phyloP scores from a whole-genome alignment of 2,888 invertebrate genomes.

The Abrostola triplasia region DNA sequence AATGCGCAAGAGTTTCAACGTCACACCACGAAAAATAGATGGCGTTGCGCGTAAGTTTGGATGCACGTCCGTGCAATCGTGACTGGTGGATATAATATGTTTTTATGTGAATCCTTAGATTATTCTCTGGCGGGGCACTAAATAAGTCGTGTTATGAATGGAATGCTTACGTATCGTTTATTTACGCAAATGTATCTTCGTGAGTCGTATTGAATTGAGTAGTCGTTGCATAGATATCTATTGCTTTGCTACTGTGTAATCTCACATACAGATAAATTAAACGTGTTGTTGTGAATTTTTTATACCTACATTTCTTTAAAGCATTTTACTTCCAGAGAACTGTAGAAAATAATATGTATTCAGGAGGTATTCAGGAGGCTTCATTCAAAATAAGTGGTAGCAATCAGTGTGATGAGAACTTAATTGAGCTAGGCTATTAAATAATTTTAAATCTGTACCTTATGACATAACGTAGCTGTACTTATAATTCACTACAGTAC shows the following conservation, averaged over 20 bases:
- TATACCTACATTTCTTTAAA: conserved; percentile 48
- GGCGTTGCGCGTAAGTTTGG: conserved; percentile 44
- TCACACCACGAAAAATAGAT: conserved; percentile 53
- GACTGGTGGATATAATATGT: conserved; percentile 50
- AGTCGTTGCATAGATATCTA: conserved; percentile 60
- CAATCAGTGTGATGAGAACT: too few relatives aligned
- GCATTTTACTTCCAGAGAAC: conserved; percentile 15
- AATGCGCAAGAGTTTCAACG: conserved; percentile 57
- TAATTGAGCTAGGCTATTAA: too few relatives aligned
- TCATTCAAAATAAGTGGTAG: too few relatives aligned
- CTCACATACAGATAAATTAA: conserved; percentile 54
- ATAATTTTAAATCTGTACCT: too few relatives aligned
- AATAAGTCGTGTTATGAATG: conserved; percentile 67
- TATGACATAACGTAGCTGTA: conserved; percentile 7
- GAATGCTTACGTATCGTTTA: conserved; percentile 69
- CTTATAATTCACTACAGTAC: conserved; percentile 8
- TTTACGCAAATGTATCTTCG: conserved; percentile 70
- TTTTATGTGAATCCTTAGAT: conserved; percentile 55
- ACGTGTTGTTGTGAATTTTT: conserved; percentile 56
- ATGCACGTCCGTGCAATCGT: conserved; percentile 40
- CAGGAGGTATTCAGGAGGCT: too few relatives aligned
- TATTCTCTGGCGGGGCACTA: conserved; percentile 56
- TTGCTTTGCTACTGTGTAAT: conserved; percentile 62
- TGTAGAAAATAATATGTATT: conserved; percentile 7
- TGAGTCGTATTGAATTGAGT: conserved; percentile 65